Evolutionary conservation across 2,113 vertebrate species (phyloP).

Genomic region (Psophia crepitans): DNA sequence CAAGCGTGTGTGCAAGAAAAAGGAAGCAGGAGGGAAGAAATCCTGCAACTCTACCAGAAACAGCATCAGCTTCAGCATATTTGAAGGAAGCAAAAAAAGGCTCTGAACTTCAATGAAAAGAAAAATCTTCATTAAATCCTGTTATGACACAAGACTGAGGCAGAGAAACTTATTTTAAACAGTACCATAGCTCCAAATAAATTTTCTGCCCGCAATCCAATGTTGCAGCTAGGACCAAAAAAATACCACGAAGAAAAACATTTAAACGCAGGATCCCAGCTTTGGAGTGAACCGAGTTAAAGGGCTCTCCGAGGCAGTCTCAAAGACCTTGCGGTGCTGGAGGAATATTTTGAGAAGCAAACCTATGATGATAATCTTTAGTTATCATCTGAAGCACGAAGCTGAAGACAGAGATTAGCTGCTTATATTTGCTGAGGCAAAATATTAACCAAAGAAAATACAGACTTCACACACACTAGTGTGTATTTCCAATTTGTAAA

Average conservation of each 20-base stretch:
- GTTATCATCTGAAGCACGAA: background rate
- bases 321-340: background rate
- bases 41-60: background rate
- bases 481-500: background rate
- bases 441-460: background rate
- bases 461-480: background rate
- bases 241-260: background rate
- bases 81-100: background rate
- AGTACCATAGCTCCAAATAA: background rate
- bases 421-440: background rate
- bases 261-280: background rate
- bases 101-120: background rate
- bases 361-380: background rate
- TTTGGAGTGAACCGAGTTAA: background rate
- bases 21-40: background rate
- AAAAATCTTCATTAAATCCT: background rate
- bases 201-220: background rate
- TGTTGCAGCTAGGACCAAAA: background rate
- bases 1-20: background rate
- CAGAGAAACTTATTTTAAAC: background rate
- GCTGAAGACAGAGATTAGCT: background rate
- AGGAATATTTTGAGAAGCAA: background rate
- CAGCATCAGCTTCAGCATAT: background rate
- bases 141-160: background rate
- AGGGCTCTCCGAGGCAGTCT: background rate